Evolutionary conservation across 2,113 vertebrate genomes (phyloP).

Genomic region (Megaceryle torquata): DNA sequence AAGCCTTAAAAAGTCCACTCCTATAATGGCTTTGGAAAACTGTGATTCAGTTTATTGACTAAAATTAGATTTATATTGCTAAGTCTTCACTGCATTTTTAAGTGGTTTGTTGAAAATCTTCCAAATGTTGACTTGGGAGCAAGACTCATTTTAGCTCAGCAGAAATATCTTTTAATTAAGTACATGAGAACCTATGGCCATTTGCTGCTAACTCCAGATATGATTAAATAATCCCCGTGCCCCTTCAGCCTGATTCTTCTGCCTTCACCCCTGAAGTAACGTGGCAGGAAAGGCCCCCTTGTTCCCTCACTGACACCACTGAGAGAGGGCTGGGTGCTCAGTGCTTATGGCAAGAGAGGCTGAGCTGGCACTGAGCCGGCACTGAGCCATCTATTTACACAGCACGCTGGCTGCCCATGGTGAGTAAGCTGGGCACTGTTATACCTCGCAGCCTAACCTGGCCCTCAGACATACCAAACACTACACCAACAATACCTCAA

Average conservation of each 20-base stretch:
- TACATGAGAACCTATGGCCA: not conserved
- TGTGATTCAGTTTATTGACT: conserved; percentile 2
- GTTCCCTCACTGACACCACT: not conserved
- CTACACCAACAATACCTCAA: not conserved
- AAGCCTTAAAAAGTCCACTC: not conserved
- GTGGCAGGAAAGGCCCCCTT: not conserved
- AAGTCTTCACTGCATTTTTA: not conserved
- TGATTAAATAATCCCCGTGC: not conserved
- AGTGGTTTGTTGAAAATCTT: conserved; percentile 35
- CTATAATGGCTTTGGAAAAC: not conserved
- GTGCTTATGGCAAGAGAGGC: fast-evolving
- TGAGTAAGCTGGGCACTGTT: not conserved
- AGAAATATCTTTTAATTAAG: not conserved
- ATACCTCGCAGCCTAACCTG: not conserved
- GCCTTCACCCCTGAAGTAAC: not conserved
- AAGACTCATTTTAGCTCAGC: not conserved
- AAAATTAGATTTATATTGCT: not conserved
- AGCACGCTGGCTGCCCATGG: not conserved
- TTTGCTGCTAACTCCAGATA: not conserved
- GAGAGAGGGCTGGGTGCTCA: not conserved
- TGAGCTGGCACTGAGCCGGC: not conserved
- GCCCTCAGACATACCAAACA: not conserved
- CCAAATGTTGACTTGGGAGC: not conserved
- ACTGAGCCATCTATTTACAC: not conserved
- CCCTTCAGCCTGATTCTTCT: not conserved